Evolutionary conservation across 2,113 vertebrate species (phyloP).

Genomic region (Daboia siamensis): DNA sequence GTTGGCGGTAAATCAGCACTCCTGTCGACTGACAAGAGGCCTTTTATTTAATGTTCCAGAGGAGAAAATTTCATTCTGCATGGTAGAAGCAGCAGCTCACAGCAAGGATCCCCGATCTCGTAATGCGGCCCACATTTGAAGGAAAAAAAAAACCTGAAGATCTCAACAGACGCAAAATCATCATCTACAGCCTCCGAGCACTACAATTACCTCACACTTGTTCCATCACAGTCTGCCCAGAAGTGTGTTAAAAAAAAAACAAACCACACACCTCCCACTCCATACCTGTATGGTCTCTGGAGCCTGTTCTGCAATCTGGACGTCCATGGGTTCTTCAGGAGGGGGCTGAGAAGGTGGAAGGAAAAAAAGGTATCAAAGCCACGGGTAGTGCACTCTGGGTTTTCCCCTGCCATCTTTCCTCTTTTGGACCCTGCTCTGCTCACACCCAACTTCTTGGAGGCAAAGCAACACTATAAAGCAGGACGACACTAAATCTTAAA

Average conservation of each 20-base stretch:
- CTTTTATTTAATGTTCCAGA: background rate
- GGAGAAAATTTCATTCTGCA: background rate
- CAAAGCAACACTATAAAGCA: background rate
- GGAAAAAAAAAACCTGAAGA: background rate
- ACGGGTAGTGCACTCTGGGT: background rate
- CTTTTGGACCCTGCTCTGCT: background rate
- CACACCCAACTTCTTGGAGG: background rate
- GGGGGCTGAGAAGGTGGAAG: constrained; percentile 34
- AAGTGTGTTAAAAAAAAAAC: no score
- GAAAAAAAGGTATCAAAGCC: background rate
- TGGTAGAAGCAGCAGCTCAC: background rate
- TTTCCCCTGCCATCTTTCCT: background rate
- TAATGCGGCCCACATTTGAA: background rate
- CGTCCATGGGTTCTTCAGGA: constrained; percentile 68
- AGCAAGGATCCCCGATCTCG: background rate
- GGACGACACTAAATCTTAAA: no score
- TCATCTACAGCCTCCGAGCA: background rate
- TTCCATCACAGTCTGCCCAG: rapidly evolving
- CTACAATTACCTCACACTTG: background rate
- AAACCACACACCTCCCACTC: background rate
- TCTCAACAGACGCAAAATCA: no score
- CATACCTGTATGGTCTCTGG: constrained; percentile 60
- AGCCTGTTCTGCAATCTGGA: constrained; percentile 58
- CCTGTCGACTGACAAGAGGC: no score
- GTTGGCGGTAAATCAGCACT: no score